phyloP scores from a whole-genome alignment of 2,113 vertebrate species.

The Poicephalus meyeri region DNA sequence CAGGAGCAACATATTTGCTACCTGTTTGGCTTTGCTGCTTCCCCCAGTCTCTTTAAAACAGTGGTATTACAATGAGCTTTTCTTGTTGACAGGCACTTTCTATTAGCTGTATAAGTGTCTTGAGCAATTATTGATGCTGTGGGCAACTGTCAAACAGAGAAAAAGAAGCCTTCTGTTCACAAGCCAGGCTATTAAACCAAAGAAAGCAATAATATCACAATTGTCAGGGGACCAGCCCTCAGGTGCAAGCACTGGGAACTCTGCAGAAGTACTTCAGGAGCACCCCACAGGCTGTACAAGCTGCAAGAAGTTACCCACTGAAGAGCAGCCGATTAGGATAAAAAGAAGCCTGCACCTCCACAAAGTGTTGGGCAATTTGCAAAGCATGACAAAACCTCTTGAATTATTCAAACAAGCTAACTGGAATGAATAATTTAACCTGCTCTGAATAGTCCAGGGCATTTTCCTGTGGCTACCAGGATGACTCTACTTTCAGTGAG shows the following conservation, averaged over 20 bases:
- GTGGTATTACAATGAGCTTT: not conserved
- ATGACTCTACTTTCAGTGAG: not conserved
- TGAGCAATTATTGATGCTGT: slow-evolving; percentile 23
- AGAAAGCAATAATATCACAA: not conserved
- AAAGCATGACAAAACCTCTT: not conserved
- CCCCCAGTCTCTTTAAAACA: not conserved
- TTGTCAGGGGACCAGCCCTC: not conserved
- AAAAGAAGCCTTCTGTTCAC: not conserved
- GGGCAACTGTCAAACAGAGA: not conserved
- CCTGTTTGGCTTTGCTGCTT: not conserved
- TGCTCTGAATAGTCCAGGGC: not conserved
- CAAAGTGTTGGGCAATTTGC: not conserved
- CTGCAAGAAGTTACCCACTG: not conserved
- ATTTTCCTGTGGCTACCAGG: not conserved
- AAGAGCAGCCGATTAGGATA: not conserved
- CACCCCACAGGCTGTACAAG: not conserved
- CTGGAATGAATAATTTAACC: not conserved
- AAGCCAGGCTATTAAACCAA: not conserved
- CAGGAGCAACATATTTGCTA: not conserved
- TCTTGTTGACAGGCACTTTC: slow-evolving; percentile 1
- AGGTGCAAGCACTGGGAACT: not conserved
- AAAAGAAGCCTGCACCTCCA: not conserved
- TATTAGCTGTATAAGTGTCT: slow-evolving; percentile 1
- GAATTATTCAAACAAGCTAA: not conserved
- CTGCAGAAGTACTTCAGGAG: not conserved